Evolutionary conservation across 30 jellyfish, hydroid and myxozoan genomes (phyloP).

Genomic region (Turritopsis dohrnii): DNA sequence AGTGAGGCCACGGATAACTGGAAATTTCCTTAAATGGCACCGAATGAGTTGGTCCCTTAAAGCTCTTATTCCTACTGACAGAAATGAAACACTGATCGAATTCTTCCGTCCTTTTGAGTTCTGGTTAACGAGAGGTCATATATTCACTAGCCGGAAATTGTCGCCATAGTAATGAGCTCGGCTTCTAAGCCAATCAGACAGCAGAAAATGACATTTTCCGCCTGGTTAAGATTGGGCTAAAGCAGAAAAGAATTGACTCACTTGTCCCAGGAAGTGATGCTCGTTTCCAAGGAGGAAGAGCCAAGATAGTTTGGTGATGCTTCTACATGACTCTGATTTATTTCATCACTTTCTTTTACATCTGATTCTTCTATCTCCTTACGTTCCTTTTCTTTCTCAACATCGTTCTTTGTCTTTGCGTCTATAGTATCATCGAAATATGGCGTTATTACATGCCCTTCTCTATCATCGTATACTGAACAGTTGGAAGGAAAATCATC

Average conservation of each 20-base stretch:
- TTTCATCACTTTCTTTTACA: neutral
- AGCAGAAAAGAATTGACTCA: neutral
- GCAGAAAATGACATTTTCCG: too few species aligned
- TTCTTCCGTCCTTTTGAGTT: too few species aligned
- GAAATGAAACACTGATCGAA: too few species aligned
- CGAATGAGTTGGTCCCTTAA: too few species aligned
- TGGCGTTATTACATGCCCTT: neutral
- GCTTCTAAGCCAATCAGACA: too few species aligned
- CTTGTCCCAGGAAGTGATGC: neutral
- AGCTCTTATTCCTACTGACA: too few species aligned
- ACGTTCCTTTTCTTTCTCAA: neutral
- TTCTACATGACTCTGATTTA: neutral
- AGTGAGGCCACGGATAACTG: too few species aligned
- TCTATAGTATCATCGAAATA: neutral
- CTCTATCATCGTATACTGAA: neutral
- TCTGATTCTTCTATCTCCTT: neutral
- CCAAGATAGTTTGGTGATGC: neutral
- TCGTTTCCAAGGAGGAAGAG: neutral
- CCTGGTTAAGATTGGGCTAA: too few species aligned
- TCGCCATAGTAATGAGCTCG: too few species aligned
- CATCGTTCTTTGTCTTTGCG: neutral
- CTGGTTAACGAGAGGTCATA: too few species aligned
- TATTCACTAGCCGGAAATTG: too few species aligned
- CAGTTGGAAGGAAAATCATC: neutral
- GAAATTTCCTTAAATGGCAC: too few species aligned